Conservation (phyloP, 2,113 vertebrate genomes). For the Reinhardtius hippoglossoides region DNA sequence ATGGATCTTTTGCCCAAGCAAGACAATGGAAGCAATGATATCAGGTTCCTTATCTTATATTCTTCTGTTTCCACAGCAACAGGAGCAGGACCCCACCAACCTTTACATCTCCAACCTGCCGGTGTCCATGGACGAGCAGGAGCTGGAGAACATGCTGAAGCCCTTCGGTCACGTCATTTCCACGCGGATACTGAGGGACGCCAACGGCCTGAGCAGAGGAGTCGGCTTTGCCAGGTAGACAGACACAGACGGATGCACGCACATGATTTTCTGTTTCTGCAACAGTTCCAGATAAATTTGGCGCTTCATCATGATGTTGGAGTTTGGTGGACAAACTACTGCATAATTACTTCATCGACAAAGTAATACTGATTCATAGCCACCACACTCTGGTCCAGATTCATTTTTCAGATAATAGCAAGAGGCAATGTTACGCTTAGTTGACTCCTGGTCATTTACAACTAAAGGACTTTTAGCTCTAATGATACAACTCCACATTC, state of each 20-base stretch:
- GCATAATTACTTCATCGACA: background rate
- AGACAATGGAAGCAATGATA: background rate
- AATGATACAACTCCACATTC: slow-evolving; percentile 38
- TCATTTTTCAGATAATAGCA: slow-evolving; percentile 11
- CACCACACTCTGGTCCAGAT: background rate
- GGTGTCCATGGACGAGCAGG: slow-evolving; percentile 84
- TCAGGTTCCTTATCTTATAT: background rate
- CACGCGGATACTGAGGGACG: slow-evolving; percentile 83
- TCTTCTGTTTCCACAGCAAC: slow-evolving; percentile 73
- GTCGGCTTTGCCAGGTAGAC: slow-evolving; percentile 82
- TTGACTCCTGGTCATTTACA: slow-evolving; percentile 28
- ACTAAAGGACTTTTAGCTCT: slow-evolving; percentile 28
- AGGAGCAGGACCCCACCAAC: slow-evolving; percentile 84
- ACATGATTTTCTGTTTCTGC: background rate
- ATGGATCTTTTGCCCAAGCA: background rate
- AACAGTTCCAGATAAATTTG: background rate
- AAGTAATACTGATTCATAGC: background rate
- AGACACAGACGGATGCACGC: background rate
- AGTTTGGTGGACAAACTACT: background rate
- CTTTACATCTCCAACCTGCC: slow-evolving; percentile 85
- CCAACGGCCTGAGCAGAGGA: slow-evolving; percentile 83
- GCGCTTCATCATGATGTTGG: background rate
- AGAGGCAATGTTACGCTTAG: background rate
- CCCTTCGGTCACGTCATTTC: slow-evolving; percentile 84
- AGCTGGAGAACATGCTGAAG: slow-evolving; percentile 85